Conservation (phyloP, 1,140 invertebrate species). For the Drosophila equinoxialis region DNA sequence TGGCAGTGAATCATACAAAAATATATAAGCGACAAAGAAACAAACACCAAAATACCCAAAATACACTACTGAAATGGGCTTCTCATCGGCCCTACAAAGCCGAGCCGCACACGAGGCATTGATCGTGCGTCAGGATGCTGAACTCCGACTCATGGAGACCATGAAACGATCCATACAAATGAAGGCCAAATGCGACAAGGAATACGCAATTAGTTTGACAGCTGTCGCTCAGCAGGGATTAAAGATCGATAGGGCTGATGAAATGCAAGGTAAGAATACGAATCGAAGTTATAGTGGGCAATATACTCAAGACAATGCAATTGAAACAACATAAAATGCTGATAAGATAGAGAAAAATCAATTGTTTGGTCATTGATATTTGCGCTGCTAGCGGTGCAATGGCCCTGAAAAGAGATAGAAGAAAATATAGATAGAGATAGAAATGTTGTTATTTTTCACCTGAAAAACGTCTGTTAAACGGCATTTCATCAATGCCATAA, state of each 20-base stretch:
- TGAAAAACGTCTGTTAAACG: too few species aligned
- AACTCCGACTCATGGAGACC: conserved; percentile 93
- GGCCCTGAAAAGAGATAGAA: too few species aligned
- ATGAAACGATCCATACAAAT: conserved; percentile 92
- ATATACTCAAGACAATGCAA: not conserved
- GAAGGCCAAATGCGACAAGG: conserved; percentile 94
- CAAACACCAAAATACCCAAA: not conserved
- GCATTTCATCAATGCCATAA: too few species aligned
- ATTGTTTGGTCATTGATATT: conserved; percentile 33
- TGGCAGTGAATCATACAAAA: conserved; percentile 31
- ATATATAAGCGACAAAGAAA: conserved; percentile 18
- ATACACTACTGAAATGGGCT: conserved; percentile 87
- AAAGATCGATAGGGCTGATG: conserved; percentile 92
- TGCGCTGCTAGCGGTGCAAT: too few species aligned
- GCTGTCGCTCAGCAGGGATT: conserved; percentile 91
- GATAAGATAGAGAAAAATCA: conserved; percentile 2
- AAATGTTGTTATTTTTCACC: too few species aligned
- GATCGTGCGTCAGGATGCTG: conserved; percentile 93
- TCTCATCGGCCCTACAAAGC: conserved; percentile 92
- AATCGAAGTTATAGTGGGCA: not conserved
- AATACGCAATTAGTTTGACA: conserved; percentile 92
- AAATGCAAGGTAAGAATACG: conserved; percentile 87
- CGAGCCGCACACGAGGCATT: conserved; percentile 93
- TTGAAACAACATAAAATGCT: not conserved
- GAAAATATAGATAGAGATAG: too few species aligned